A percentile compares a stretch with the other conserved stretches of the same genome.
These are phyloP conservation scores for Odontomyia ornata DNA, from an alignment of 2,888 invertebrate genomes.

Conservation along the genomic window DNA sequence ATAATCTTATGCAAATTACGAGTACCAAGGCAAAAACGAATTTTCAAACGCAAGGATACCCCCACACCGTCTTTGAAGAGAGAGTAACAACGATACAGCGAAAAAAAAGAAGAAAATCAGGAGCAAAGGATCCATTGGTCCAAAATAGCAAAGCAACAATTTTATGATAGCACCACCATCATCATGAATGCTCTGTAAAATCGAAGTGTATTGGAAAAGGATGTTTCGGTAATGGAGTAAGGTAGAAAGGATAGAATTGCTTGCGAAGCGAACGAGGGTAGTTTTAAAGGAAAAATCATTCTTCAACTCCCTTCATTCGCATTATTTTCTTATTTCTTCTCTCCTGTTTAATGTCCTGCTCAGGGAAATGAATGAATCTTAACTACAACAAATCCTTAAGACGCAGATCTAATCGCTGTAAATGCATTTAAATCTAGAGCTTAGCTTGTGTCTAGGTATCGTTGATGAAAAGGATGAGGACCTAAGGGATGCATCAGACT, in stretches of 20 bases:
- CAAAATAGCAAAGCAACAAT: neutral
- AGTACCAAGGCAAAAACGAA: slow-evolving; percentile 36
- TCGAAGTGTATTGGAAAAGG: neutral
- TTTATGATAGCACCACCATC: neutral
- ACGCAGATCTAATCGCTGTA: slow-evolving; percentile 46
- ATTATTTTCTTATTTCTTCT: no score
- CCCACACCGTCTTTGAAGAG: neutral
- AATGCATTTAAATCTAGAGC: slow-evolving; percentile 48
- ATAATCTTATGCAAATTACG: slow-evolving; percentile 50
- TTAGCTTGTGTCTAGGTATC: slow-evolving; percentile 40
- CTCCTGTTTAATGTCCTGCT: no score
- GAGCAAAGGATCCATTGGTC: neutral
- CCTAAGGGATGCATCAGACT: no score
- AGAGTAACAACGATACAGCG: neutral
- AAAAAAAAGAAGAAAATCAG: neutral
- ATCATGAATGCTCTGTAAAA: neutral
- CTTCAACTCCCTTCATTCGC: no score
- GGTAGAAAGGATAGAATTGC: neutral
- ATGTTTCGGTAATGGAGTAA: neutral
- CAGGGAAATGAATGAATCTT: slow-evolving; percentile 15
- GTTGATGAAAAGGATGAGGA: neutral
- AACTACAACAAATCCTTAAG: slow-evolving; percentile 12
- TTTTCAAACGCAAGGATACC: slow-evolving; percentile 43
- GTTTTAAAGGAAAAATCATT: neutral
- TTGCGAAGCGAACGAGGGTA: no score